These are phyloP conservation scores for Protaetia brevitarsis DNA, from an alignment of 1,140 invertebrate genomes.

Conservation along the genomic window DNA sequence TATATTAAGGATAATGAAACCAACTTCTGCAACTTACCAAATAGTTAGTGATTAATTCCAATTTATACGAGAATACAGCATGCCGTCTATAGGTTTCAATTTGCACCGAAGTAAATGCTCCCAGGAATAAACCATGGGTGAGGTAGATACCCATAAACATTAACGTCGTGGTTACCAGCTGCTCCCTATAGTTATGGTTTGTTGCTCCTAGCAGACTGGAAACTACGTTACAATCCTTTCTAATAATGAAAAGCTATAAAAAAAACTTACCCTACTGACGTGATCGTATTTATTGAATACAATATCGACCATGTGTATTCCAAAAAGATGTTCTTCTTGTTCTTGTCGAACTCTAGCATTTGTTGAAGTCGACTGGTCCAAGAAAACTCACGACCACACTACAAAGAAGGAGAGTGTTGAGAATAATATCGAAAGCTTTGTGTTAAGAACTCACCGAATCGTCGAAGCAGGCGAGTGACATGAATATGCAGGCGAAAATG, in stretches of 20 bases:
- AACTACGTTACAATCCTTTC: neutral
- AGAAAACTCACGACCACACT: too few species aligned
- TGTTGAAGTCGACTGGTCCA: neutral
- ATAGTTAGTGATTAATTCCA: constrained; percentile 25
- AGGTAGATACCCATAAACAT: constrained; percentile 14
- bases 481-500: constrained; percentile 14
- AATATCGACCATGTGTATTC: constrained; percentile 14
- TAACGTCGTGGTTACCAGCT: constrained; percentile 1
- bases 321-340: neutral
- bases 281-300: constrained; percentile 15
- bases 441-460: too few species aligned
- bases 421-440: too few species aligned
- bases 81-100: constrained; percentile 25
- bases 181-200: neutral
- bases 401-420: too few species aligned
- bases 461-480: neutral
- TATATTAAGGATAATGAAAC: neutral
- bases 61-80: constrained; percentile 12
- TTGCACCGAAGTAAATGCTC: constrained; percentile 20
- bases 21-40: constrained; percentile 23
- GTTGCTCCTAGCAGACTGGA: constrained; percentile 13
- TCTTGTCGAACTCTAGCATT: neutral
- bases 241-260: neutral
- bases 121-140: constrained; percentile 14
- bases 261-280: constrained; percentile 6